phyloP scores from a whole-genome alignment of 1,140 invertebrate species.

The Hormaphis cornu region DNA sequence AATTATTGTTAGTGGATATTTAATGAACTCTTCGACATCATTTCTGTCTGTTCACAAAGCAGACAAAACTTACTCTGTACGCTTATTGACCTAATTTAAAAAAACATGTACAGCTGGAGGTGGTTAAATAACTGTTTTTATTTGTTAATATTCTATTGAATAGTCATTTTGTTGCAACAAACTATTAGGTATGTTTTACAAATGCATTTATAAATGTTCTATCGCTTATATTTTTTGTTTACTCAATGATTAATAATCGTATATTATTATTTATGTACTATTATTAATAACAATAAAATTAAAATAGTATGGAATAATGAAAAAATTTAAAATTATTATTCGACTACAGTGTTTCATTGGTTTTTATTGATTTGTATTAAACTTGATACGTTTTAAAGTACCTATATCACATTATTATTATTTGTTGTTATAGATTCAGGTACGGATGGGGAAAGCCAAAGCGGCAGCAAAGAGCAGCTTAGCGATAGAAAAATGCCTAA shows the following conservation, averaged over 20 bases:
- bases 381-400: too few relatives aligned
- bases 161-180: background rate
- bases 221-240: background rate
- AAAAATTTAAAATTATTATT: too few relatives aligned
- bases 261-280: background rate
- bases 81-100: conserved; percentile 2
- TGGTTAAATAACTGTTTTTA: background rate
- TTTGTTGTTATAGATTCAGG: conserved; percentile 40
- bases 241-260: background rate
- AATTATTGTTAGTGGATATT: background rate
- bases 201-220: background rate
- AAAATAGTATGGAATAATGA: too few relatives aligned
- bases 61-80: background rate
- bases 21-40: conserved; percentile 4
- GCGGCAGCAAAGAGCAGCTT: conserved; percentile 46
- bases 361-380: too few relatives aligned
- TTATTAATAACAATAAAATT: background rate
- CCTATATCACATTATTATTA: too few relatives aligned
- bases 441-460: conserved; percentile 47
- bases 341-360: too few relatives aligned
- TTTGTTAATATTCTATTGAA: background rate
- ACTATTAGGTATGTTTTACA: background rate
- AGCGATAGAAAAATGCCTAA: conserved; percentile 45
- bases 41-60: background rate
- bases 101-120: background rate